Evolutionary conservation across 2,888 invertebrate species (phyloP).

Genomic region (Lycia hirtaria): DNA sequence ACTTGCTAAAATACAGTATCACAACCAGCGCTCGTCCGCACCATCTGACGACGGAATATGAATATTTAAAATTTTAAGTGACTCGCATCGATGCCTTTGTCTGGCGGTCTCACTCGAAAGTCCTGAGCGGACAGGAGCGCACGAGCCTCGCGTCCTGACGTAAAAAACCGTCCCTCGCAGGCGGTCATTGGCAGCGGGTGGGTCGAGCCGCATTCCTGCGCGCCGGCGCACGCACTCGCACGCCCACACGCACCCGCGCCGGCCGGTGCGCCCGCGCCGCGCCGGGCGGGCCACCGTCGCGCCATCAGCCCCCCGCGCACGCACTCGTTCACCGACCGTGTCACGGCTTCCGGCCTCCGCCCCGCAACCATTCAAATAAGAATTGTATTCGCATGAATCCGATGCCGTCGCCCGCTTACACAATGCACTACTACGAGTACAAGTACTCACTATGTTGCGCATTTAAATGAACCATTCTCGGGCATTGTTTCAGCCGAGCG

Average conservation of each 20-base stretch:
- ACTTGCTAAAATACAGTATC: slow-evolving; percentile 53
- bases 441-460: slow-evolving; percentile 50
- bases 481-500: slow-evolving; percentile 46
- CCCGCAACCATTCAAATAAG: slow-evolving; percentile 69
- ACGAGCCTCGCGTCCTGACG: slow-evolving; percentile 59
- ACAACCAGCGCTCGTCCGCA: slow-evolving; percentile 40
- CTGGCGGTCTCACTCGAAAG: slow-evolving; percentile 60
- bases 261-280: slow-evolving; percentile 15
- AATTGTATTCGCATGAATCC: slow-evolving; percentile 72
- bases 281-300: slow-evolving; percentile 5
- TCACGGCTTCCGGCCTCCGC: slow-evolving; percentile 75
- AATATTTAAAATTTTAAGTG: slow-evolving; percentile 5
- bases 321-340: slow-evolving; percentile 72
- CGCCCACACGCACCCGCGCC: slow-evolving; percentile 27
- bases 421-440: slow-evolving; percentile 57
- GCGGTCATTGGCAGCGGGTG: slow-evolving; percentile 84
- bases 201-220: slow-evolving; percentile 82
- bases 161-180: slow-evolving; percentile 79
- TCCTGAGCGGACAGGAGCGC: slow-evolving; percentile 72
- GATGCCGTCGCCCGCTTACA: slow-evolving; percentile 55
- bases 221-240: slow-evolving; percentile 60
- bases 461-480: slow-evolving; percentile 49
- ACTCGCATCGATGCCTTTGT: slow-evolving; percentile 53
- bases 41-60: slow-evolving; percentile 23
- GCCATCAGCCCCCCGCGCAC: no score